phyloP scores from a whole-genome alignment of 2,113 vertebrate species.

The Peromyscus californicus region DNA sequence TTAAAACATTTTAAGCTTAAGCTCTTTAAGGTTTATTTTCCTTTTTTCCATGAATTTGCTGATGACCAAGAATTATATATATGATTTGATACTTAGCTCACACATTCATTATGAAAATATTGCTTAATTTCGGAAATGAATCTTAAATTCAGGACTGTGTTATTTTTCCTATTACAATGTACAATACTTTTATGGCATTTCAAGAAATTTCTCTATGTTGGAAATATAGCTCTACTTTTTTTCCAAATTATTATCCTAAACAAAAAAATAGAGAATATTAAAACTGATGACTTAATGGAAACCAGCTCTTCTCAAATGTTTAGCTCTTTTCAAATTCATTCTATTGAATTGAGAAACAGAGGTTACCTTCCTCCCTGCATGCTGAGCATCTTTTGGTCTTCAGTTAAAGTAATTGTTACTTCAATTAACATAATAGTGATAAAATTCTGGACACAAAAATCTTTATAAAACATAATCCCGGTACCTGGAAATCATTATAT shows the following conservation, averaged over 20 bases:
- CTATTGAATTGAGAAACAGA: slow-evolving; percentile 73
- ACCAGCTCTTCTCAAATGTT: slow-evolving; percentile 68
- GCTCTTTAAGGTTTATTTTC: slow-evolving; percentile 42
- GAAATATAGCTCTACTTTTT: slow-evolving; percentile 68
- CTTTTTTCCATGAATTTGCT: slow-evolving; percentile 7
- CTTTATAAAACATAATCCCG: slow-evolving; percentile 85
- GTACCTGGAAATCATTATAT: slow-evolving; percentile 93
- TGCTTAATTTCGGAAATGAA: slow-evolving; percentile 57
- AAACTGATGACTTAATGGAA: slow-evolving; percentile 48
- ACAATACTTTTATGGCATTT: slow-evolving; percentile 51
- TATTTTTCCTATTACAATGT: slow-evolving; percentile 48
- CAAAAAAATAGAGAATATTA: slow-evolving; percentile 62
- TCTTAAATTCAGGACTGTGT: slow-evolving; percentile 59
- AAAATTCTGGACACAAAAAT: slow-evolving; percentile 81
- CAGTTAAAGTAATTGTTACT: slow-evolving; percentile 73
- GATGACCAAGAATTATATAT: not conserved
- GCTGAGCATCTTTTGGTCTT: slow-evolving; percentile 65
- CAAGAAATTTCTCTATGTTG: slow-evolving; percentile 80
- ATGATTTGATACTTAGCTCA: slow-evolving; percentile 21
- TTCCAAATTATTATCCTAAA: slow-evolving; percentile 67
- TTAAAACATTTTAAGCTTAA: slow-evolving; percentile 66
- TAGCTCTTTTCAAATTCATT: no score
- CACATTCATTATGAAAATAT: slow-evolving; percentile 5
- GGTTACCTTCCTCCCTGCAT: slow-evolving; percentile 79
- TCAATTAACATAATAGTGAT: slow-evolving; percentile 73